Percentiles rank a stretch among this genome's conserved stretches.
Evolutionary conservation across 2,797 vertebrate species (phyloP).

Genomic region (Acropternis orthonyx): DNA sequence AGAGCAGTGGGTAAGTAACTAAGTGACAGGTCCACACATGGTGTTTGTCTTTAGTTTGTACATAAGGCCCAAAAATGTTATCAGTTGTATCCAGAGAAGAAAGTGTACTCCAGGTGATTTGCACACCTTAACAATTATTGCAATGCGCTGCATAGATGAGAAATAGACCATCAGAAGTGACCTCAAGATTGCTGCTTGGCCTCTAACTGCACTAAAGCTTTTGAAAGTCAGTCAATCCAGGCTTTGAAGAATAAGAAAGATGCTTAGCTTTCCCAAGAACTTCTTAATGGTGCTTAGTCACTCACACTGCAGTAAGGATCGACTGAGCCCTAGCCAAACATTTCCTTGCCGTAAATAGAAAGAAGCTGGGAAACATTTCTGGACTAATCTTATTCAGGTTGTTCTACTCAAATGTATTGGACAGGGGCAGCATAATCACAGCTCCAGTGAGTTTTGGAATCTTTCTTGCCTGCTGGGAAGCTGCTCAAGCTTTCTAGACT

Average conservation of each 20-base stretch:
- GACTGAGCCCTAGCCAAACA: conserved; percentile 24
- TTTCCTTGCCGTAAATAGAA: conserved; percentile 37
- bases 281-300: conserved; percentile 58
- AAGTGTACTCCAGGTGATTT: not conserved
- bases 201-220: not conserved
- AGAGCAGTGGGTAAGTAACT: not conserved
- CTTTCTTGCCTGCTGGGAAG: conserved; percentile 30
- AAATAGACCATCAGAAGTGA: not conserved
- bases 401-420: not conserved
- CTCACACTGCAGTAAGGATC: conserved; percentile 8
- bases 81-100: not conserved
- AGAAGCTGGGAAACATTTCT: conserved; percentile 5
- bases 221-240: conserved; percentile 16
- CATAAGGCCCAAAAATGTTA: not conserved
- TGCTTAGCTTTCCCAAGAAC: not conserved
- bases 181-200: not conserved
- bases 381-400: conserved; percentile 30
- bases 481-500: conserved; percentile 24
- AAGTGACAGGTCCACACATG: not conserved
- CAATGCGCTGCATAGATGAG: not conserved
- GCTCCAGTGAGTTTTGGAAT: conserved; percentile 30
- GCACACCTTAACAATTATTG: not conserved
- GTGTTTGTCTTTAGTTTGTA: not conserved
- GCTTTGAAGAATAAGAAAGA: conserved; percentile 23
- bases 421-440: not conserved